phyloP scores from a whole-genome alignment of 2,113 vertebrate species.

The Ceratotherium simum region DNA sequence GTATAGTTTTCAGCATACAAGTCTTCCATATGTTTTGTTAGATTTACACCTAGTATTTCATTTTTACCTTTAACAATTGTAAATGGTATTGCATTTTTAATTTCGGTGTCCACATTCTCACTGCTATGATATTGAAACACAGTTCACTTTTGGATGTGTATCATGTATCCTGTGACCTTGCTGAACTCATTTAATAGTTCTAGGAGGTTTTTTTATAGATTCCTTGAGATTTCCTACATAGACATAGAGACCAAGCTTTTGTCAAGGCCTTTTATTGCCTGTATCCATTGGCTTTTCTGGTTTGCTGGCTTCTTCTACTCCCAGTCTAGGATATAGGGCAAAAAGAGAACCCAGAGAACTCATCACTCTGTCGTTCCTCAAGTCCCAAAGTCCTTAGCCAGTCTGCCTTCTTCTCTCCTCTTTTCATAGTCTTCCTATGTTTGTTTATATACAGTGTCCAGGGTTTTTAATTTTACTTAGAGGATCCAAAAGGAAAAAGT shows the following conservation, averaged over 20 bases:
- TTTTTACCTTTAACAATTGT: neutral
- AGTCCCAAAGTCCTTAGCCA: neutral
- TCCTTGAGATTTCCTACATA: neutral
- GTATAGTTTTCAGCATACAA: neutral
- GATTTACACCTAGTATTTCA: neutral
- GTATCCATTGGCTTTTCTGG: neutral
- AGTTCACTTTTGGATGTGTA: neutral
- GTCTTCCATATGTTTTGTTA: too few species aligned
- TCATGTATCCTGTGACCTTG: neutral
- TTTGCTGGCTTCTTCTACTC: neutral
- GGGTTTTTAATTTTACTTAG: neutral
- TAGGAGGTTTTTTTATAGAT: neutral
- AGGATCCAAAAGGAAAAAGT: neutral
- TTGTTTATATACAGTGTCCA: neutral
- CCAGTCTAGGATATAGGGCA: neutral
- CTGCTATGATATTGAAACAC: neutral
- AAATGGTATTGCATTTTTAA: neutral
- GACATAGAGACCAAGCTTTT: neutral
- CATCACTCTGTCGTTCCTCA: neutral
- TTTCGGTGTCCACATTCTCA: neutral
- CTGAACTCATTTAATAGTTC: neutral
- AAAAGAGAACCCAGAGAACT: neutral
- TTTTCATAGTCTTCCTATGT: neutral
- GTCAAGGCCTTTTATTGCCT: neutral
- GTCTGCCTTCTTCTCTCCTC: neutral